phyloP scores from a whole-genome alignment of 2,888 invertebrate genomes.

The Calameuta pallipes region DNA sequence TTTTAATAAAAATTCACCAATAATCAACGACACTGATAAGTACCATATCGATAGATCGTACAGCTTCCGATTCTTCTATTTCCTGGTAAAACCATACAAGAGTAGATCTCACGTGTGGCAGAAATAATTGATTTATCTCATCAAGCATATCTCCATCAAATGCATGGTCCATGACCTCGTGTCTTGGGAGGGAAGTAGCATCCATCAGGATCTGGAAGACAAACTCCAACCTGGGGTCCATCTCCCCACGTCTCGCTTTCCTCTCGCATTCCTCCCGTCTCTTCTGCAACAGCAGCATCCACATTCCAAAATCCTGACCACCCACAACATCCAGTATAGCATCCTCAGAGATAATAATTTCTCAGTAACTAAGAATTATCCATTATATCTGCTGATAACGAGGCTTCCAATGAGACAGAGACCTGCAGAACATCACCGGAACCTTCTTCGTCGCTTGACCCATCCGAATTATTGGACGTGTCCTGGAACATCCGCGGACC shows the following conservation, averaged over 20 bases:
- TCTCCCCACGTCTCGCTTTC: constrained; percentile 89
- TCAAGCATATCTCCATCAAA: constrained; percentile 92
- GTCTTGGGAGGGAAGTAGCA: constrained; percentile 82
- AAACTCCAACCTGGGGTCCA: constrained; percentile 92
- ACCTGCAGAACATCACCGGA: constrained; percentile 62
- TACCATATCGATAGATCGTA: constrained; percentile 62
- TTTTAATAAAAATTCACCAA: neutral
- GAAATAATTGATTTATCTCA: constrained; percentile 87
- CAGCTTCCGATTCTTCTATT: constrained; percentile 76
- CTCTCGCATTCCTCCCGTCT: constrained; percentile 93
- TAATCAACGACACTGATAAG: constrained; percentile 2
- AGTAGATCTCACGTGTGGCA: constrained; percentile 87
- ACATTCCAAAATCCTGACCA: neutral
- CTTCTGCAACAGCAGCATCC: constrained; percentile 66
- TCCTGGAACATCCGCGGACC: constrained; percentile 46
- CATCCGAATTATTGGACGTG: constrained; percentile 54
- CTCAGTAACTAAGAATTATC: neutral
- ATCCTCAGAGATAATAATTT: neutral
- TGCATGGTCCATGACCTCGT: constrained; percentile 91
- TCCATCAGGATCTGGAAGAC: constrained; percentile 89
- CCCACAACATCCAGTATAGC: neutral
- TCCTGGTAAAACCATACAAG: constrained; percentile 92
- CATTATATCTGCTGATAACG: neutral
- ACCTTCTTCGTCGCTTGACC: constrained; percentile 55
- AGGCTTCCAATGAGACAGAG: neutral